Evolutionary conservation across 2,113 vertebrate species (phyloP).

Genomic region (Coregonus clupeaformis): DNA sequence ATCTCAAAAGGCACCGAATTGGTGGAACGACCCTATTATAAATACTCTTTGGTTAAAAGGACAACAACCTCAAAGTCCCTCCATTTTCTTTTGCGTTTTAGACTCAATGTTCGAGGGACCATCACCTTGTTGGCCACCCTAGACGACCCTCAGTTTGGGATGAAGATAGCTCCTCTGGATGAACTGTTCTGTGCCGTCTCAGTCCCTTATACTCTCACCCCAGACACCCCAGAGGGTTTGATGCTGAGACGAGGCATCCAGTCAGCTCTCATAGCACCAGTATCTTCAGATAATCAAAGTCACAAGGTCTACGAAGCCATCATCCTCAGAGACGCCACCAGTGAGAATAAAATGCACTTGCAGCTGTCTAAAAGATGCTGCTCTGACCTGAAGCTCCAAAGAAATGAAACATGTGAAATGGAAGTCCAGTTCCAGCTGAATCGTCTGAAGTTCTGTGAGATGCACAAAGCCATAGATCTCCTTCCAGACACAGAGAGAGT

Average conservation of each 20-base stretch:
- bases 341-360: slow-evolving; percentile 63
- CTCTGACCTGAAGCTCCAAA: slow-evolving; percentile 69
- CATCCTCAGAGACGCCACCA: slow-evolving; percentile 53
- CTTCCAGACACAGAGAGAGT: slow-evolving; percentile 63
- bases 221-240: slow-evolving; percentile 81
- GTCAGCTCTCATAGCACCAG: slow-evolving; percentile 73
- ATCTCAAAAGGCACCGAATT: no score
- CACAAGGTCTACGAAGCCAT: slow-evolving; percentile 76
- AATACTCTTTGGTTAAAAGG: background rate
- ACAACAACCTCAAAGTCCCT: background rate
- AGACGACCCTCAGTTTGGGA: slow-evolving; percentile 43
- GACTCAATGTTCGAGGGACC: slow-evolving; percentile 74
- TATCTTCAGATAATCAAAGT: slow-evolving; percentile 39
- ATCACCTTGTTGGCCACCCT: slow-evolving; percentile 62
- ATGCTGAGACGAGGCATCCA: slow-evolving; percentile 76
- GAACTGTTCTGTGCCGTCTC: slow-evolving; percentile 76
- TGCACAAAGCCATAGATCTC: slow-evolving; percentile 79
- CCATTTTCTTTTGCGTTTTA: slow-evolving; percentile 41
- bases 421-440: slow-evolving; percentile 89
- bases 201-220: slow-evolving; percentile 70
- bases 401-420: slow-evolving; percentile 54
- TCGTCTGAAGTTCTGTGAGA: slow-evolving; percentile 75
- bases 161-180: slow-evolving; percentile 53
- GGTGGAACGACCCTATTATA: no score
- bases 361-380: slow-evolving; percentile 78